Conservation (phyloP, 53 echinoderm and acorn worm genomes). For the Arbacia lixula region DNA sequence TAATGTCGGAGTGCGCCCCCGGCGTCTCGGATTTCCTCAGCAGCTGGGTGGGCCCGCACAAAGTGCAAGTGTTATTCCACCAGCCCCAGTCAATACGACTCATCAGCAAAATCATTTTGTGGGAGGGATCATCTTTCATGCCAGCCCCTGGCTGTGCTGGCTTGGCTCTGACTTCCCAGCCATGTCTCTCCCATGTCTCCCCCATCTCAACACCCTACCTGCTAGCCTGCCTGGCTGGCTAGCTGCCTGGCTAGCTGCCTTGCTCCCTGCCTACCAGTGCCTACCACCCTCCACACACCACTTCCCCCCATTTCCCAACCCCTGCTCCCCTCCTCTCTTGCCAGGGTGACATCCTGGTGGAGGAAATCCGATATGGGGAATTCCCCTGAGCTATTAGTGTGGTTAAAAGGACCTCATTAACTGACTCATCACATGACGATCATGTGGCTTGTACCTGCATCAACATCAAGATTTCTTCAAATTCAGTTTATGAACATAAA, state of each 20-base stretch:
- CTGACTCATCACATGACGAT: conserved; percentile 38
- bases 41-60: conserved; percentile 47
- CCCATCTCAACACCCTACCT: no score
- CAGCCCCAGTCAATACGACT: conserved; percentile 49
- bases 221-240: no score
- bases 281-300: no score
- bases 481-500: no score
- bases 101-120: conserved; percentile 52
- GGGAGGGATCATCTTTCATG: conserved; percentile 53
- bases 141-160: conserved; percentile 36
- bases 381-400: conserved; percentile 42
- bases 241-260: no score
- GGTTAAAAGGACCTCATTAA: conserved; percentile 59
- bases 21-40: conserved; percentile 30
- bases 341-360: conserved; percentile 2
- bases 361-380: conserved; percentile 18
- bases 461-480: no score
- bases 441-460: conserved; percentile 19
- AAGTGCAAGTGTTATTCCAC: conserved; percentile 57
- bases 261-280: no score
- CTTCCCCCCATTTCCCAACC: background rate
- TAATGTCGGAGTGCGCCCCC: conserved; percentile 50
- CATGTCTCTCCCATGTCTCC: no score
- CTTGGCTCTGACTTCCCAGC: conserved; percentile 46
- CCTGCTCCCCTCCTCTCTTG: background rate